phyloP scores from a whole-genome alignment of 2,113 vertebrate species.

The Abramis brama region DNA sequence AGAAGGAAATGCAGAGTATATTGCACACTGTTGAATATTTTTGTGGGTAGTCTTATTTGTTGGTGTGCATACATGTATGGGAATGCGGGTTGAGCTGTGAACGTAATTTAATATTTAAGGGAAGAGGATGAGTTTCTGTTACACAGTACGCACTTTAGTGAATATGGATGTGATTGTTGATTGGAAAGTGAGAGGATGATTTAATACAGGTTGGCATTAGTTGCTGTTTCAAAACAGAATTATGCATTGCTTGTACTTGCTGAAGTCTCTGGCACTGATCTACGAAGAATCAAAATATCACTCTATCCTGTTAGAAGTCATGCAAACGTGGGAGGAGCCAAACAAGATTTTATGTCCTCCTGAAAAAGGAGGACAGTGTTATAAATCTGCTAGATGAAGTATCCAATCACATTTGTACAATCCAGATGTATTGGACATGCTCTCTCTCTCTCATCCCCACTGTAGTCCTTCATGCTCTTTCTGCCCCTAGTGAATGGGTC shows the following conservation, averaged over 20 bases:
- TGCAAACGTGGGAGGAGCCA: neutral
- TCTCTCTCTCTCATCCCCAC: neutral
- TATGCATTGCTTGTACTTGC: conserved; percentile 29
- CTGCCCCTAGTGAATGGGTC: neutral
- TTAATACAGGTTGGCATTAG: neutral
- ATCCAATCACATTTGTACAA: conserved; percentile 39
- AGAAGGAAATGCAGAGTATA: neutral
- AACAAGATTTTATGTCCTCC: conserved; percentile 31
- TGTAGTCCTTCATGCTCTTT: neutral
- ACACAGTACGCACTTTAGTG: conserved; percentile 46
- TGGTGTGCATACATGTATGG: conserved; percentile 21
- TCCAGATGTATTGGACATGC: neutral
- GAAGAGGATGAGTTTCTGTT: conserved; percentile 16
- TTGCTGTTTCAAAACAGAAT: conserved; percentile 19
- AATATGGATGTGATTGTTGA: conserved; percentile 25
- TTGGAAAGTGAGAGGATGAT: conserved; percentile 6
- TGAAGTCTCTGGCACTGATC: neutral
- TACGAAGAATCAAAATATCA: neutral
- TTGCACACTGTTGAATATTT: neutral
- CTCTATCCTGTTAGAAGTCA: neutral
- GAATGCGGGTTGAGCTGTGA: conserved; percentile 49
- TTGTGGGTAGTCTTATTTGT: conserved; percentile 14
- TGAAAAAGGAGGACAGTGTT: conserved; percentile 13
- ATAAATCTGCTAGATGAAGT: conserved; percentile 36
- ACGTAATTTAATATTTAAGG: conserved; percentile 49